Percentiles rank a stretch among this genome's conserved stretches.
These are phyloP conservation scores for Melanophora roralis DNA, from an alignment of 2,888 invertebrate genomes.

Conservation along the genomic window DNA sequence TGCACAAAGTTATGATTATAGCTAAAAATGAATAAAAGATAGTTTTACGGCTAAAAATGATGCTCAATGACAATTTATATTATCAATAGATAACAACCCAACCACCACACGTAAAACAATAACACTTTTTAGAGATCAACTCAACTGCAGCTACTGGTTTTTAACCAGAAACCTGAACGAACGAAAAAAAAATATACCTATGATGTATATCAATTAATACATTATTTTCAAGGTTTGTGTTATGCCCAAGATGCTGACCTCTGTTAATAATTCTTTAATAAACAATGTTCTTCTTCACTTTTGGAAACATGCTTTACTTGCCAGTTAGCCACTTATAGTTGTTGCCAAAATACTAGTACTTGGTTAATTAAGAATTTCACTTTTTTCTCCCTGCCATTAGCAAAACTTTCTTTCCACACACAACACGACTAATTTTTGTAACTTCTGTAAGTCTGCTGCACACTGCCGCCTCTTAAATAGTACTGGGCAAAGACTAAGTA, in stretches of 20 bases:
- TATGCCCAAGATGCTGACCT: slow-evolving; percentile 49
- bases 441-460: background rate
- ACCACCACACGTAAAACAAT: slow-evolving; percentile 48
- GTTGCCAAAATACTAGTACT: no score
- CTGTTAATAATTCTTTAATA: slow-evolving; percentile 36
- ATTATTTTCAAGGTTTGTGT: background rate
- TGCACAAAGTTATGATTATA: no score
- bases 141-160: slow-evolving; percentile 21
- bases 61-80: no score
- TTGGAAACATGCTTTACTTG: background rate
- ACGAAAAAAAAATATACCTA: slow-evolving; percentile 29
- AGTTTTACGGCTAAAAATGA: no score
- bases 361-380: slow-evolving; percentile 47
- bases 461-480: slow-evolving; percentile 31
- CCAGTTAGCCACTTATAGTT: background rate
- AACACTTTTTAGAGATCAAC: slow-evolving; percentile 25
- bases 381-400: slow-evolving; percentile 25
- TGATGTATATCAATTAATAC: slow-evolving; percentile 16
- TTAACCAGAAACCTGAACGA: slow-evolving; percentile 30
- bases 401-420: slow-evolving; percentile 22
- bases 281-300: background rate
- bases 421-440: background rate
- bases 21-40: no score
- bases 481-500: no score
- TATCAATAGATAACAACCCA: slow-evolving; percentile 21